phyloP scores from a whole-genome alignment of 2,888 invertebrate genomes.

The Phyllotreta striolata region DNA sequence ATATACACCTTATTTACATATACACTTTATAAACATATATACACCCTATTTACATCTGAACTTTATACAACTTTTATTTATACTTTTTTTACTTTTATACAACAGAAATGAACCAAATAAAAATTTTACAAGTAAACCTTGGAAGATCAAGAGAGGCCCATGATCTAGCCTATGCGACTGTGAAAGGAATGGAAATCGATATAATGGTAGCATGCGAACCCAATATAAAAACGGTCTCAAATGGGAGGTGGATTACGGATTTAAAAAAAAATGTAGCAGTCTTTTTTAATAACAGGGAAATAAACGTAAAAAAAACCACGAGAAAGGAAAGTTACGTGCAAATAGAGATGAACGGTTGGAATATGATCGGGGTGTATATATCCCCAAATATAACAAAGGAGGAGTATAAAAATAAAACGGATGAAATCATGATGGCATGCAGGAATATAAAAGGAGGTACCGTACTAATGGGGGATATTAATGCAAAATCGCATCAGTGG shows the following conservation, averaged over 20 bases:
- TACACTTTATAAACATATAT: no score
- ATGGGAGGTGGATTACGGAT: conserved; percentile 19
- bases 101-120: neutral
- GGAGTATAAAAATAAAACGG: conserved; percentile 5
- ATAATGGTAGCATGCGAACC: conserved; percentile 30
- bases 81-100: no score
- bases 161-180: conserved; percentile 27
- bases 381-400: conserved; percentile 20
- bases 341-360: neutral
- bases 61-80: no score
- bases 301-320: neutral
- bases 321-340: conserved; percentile 3
- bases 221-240: conserved; percentile 13
- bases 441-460: neutral
- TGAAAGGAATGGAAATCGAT: conserved; percentile 17
- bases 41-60: no score
- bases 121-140: conserved; percentile 29
- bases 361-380: conserved; percentile 8
- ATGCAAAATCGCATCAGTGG: conserved; percentile 27
- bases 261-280: conserved; percentile 16
- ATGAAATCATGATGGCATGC: conserved; percentile 4
- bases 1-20: no score
- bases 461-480: conserved; percentile 26
- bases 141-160: conserved; percentile 30
- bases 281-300: conserved; percentile 7